Evolutionary conservation across 2,113 vertebrate species (phyloP), one percentile per base, ranked within the genome.

Genomic region (Callorhinus ursinus): DNA sequence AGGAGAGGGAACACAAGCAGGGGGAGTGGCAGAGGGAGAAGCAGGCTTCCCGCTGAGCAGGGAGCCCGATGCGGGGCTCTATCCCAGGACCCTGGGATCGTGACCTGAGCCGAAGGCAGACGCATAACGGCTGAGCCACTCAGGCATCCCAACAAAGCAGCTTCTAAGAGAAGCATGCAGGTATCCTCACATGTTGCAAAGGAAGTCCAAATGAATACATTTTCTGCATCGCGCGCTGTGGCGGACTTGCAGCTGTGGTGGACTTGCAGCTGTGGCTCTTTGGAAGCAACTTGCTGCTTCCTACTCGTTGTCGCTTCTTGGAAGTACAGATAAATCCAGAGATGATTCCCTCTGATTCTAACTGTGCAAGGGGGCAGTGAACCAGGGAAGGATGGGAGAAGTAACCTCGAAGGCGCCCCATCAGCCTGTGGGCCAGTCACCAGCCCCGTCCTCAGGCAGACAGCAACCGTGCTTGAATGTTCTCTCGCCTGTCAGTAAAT

Each of bases 301-400:
- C 93, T 71, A 39, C 33, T 59, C 36, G 15, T 72, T 26, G 36
- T 71, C 28, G 14, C 51, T 93, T 90, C 61, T 51, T 83, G 28
- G 31, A 95, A 61, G 51, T n/a, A 77, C 51, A 39, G 16, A 12
- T 85, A 63, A 98, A 26, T 24, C 51, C 22, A 2, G 31, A 84
- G 77, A 36, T 93, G 7, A 53, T 53, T 59, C 79, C 84, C n/a
- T 69, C 36, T 55, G 42, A 74, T 67, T 71, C 88, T 1, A 53
- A n/a, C 61, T 89, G 14, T 69, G 26, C 10, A 11, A 46, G 79
- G 31, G 67, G 12, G 18, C 53, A 14, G 63, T 76, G n/a, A 92
- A 69, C 26, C 42, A 59, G 22, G 33, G 69, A 51, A 84, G 39
- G 49, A 53, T 10, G 2, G 63, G 36, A 76, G 39, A n/a, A 76